phyloP scores from a whole-genome alignment of 2,888 invertebrate species.

The Lypha dubia region DNA sequence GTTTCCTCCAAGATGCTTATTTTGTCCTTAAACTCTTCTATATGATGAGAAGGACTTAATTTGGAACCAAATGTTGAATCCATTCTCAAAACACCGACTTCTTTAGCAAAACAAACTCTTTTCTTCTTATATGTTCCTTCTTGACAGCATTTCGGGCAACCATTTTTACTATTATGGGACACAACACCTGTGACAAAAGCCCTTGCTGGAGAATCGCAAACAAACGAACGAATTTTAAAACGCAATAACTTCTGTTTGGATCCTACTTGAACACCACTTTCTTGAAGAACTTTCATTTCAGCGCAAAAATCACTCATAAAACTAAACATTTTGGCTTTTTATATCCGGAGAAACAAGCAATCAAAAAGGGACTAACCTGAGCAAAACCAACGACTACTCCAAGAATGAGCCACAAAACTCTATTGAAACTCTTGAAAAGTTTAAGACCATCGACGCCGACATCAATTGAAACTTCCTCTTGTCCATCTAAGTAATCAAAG shows the following conservation, averaged over 20 bases:
- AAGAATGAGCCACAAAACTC: too few species aligned
- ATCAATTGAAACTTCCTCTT: slow-evolving; percentile 30
- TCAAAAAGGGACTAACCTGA: slow-evolving; percentile 40
- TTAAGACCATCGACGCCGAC: too few species aligned
- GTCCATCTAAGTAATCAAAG: slow-evolving; percentile 38
- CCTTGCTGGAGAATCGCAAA: slow-evolving; percentile 44
- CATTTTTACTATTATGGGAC: not conserved
- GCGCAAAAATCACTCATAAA: slow-evolving; percentile 48
- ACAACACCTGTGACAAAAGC: slow-evolving; percentile 24
- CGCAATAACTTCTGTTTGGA: slow-evolving; percentile 9
- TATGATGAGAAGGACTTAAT: slow-evolving; percentile 25
- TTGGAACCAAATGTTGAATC: slow-evolving; percentile 31
- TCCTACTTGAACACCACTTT: slow-evolving; percentile 28
- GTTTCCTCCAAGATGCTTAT: slow-evolving; percentile 30
- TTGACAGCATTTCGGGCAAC: not conserved
- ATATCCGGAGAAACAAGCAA: slow-evolving; percentile 57
- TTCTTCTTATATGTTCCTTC: slow-evolving; percentile 5
- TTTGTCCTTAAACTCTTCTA: slow-evolving; percentile 31
- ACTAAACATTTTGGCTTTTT: slow-evolving; percentile 44
- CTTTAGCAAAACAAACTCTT: slow-evolving; percentile 23
- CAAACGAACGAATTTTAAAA: slow-evolving; percentile 41
- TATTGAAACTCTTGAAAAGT: too few species aligned
- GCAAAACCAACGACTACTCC: slow-evolving; percentile 40
- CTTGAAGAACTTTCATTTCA: not conserved
- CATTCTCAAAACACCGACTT: slow-evolving; percentile 32